Evolutionary conservation across 2,113 vertebrate genomes (phyloP).

Genomic region (Bungarus multicinctus): DNA sequence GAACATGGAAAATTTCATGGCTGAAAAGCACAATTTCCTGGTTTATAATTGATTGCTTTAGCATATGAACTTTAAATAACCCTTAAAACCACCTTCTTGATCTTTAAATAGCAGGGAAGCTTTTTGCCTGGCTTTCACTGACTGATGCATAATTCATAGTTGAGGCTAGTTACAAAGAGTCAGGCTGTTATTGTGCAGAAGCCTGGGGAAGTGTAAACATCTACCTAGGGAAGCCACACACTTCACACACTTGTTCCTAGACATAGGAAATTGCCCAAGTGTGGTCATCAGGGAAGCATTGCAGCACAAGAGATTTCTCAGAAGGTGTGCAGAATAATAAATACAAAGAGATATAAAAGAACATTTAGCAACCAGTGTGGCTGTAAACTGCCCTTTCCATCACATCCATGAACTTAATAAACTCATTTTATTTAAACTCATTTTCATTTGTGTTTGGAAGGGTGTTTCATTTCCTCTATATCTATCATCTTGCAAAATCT

Average conservation of each 20-base stretch:
- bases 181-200: background rate
- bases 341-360: slow-evolving; percentile 27
- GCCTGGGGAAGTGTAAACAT: background rate
- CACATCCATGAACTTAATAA: slow-evolving; percentile 29
- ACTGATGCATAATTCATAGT: background rate
- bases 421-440: background rate
- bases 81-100: background rate
- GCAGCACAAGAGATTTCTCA: slow-evolving; percentile 10
- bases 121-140: background rate
- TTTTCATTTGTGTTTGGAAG: background rate
- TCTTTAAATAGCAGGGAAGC: background rate
- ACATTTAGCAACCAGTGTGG: slow-evolving; percentile 26
- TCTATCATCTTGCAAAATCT: background rate
- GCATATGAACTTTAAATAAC: background rate
- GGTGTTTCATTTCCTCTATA: background rate
- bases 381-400: background rate
- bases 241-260: slow-evolving; percentile 16
- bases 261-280: slow-evolving; percentile 5
- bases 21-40: background rate
- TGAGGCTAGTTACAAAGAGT: background rate
- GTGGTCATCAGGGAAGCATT: background rate
- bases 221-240: background rate
- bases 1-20: background rate
- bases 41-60: background rate
- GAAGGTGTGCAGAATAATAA: slow-evolving; percentile 1